These are phyloP conservation scores for Chloroceryle aenea DNA, from an alignment of 2,113 vertebrate genomes.

Conservation along the genomic window DNA sequence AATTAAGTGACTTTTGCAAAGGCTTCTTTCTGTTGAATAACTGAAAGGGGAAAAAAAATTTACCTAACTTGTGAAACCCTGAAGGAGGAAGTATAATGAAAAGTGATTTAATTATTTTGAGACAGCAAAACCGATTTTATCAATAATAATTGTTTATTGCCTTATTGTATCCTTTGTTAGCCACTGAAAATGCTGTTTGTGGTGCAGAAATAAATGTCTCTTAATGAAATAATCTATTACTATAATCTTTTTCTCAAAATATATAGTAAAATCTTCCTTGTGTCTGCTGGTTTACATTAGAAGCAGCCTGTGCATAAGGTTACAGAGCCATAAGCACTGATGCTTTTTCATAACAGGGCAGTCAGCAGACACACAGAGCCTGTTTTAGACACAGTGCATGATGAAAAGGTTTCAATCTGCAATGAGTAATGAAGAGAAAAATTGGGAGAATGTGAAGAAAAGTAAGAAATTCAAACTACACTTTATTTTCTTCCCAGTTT, in stretches of 20 bases:
- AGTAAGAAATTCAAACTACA: not conserved
- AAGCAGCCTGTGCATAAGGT: not conserved
- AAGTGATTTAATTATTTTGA: conserved; percentile 26
- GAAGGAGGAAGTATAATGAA: conserved; percentile 4
- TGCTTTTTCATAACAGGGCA: not conserved
- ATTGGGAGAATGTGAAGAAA: not conserved
- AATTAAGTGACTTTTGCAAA: not conserved
- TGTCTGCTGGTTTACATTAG: not conserved
- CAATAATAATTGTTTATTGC: not conserved
- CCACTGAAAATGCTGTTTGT: conserved; percentile 1
- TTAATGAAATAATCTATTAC: not conserved
- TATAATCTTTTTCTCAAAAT: not conserved
- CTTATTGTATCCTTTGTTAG: not conserved
- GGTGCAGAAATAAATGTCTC: not conserved
- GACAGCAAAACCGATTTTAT: conserved; percentile 30
- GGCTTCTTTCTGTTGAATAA: conserved; percentile 31
- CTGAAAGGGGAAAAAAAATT: not conserved
- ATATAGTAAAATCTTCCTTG: not conserved
- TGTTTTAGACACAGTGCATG: accelerated
- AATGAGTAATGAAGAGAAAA: not conserved
- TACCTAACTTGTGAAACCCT: not conserved
- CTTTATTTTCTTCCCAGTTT: not conserved
- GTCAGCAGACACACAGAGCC: not conserved
- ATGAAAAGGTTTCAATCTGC: not conserved
- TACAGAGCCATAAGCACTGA: not conserved